Percentiles rank a stretch among this genome's conserved stretches.
phyloP scores from a whole-genome alignment of 2,797 vertebrate species.

The Enteromius afrohamiltoni region DNA sequence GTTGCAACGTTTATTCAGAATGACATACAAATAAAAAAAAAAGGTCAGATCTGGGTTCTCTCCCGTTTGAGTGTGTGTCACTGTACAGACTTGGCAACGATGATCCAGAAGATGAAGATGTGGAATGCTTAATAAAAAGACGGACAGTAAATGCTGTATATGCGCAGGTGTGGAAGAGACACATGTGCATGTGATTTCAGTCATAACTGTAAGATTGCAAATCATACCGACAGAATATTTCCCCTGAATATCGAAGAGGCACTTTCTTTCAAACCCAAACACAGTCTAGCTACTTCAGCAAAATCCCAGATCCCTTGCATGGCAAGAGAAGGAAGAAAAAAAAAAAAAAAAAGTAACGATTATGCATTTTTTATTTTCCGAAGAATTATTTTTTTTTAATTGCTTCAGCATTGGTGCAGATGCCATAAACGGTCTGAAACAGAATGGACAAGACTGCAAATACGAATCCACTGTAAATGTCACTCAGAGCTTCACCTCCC shows the following conservation, averaged over 20 bases:
- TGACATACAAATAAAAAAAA: slow-evolving; percentile 55
- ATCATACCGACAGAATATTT: slow-evolving; percentile 39
- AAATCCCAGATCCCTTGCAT: slow-evolving; percentile 35
- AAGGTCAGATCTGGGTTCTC: background rate
- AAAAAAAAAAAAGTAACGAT: background rate
- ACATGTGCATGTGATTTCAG: background rate
- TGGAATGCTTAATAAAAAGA: slow-evolving; percentile 50
- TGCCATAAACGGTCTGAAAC: background rate
- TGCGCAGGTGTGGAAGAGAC: background rate
- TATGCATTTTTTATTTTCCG: background rate
- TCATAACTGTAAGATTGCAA: slow-evolving; percentile 1
- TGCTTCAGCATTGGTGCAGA: background rate
- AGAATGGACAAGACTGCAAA: background rate
- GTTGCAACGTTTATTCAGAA: slow-evolving; percentile 71
- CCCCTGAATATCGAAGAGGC: slow-evolving; percentile 66
- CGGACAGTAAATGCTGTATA: background rate
- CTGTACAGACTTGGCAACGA: background rate
- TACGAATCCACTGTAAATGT: background rate
- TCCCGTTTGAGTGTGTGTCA: slow-evolving; percentile 7
- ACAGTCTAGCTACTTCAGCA: background rate
- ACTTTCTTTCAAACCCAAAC: slow-evolving; percentile 58
- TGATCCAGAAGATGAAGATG: slow-evolving; percentile 19
- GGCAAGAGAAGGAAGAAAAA: background rate
- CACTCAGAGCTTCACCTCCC: background rate
- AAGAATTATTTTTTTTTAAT: background rate